Conservation (phyloP, 2,113 vertebrate species). For the Morphnarchus princeps region DNA sequence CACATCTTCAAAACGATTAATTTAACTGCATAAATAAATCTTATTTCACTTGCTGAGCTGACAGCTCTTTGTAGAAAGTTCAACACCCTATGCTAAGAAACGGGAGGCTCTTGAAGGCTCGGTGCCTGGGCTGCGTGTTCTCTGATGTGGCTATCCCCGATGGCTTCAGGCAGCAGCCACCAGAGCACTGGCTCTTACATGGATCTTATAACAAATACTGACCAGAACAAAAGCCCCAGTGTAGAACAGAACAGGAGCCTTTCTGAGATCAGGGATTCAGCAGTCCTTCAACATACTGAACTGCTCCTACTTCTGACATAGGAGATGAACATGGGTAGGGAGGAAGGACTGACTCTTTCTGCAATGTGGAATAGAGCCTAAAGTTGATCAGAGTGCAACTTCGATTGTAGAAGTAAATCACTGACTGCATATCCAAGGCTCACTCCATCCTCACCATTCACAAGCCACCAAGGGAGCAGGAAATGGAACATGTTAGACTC, state of each 20-base stretch:
- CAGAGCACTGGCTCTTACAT: neutral
- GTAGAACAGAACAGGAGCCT: neutral
- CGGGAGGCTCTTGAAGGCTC: neutral
- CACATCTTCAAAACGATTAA: neutral
- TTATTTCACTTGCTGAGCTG: neutral
- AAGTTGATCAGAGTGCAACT: neutral
- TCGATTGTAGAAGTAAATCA: neutral
- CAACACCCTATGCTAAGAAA: neutral
- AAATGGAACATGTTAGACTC: neutral
- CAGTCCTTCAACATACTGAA: neutral
- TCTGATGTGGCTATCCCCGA: accelerated
- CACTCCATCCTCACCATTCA: neutral
- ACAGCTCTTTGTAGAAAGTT: neutral
- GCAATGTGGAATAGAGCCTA: neutral
- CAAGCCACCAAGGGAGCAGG: neutral
- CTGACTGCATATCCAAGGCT: neutral
- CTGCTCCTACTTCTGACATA: neutral
- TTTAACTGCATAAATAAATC: neutral
- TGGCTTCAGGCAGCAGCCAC: neutral
- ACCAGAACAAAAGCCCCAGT: neutral
- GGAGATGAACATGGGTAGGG: accelerated
- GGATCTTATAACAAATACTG: neutral
- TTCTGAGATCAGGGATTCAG: neutral
- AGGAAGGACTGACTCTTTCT: neutral
- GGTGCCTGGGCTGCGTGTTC: accelerated